These are phyloP conservation scores for Florisuga fusca DNA, from an alignment of 2,797 vertebrate species.

Conservation along the genomic window DNA sequence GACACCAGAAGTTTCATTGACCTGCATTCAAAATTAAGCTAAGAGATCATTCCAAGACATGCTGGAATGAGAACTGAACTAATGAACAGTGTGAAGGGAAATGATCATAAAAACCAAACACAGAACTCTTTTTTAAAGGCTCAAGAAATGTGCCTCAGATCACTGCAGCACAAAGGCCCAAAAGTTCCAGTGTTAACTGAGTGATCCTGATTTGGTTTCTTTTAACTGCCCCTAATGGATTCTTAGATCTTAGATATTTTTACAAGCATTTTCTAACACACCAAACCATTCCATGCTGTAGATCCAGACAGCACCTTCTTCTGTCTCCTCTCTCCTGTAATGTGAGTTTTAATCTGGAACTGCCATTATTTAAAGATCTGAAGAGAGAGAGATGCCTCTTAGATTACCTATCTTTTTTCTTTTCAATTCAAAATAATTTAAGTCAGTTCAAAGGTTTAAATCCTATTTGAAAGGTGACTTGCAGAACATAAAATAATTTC, in stretches of 20 bases:
- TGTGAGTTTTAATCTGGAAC: background rate
- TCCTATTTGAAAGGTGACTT: background rate
- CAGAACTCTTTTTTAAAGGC: background rate
- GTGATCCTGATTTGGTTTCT: background rate
- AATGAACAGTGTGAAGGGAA: background rate
- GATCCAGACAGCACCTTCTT: background rate
- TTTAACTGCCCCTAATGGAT: background rate
- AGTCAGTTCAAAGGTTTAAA: background rate
- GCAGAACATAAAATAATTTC: background rate
- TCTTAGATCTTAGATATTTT: background rate
- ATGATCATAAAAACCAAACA: background rate
- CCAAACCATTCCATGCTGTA: background rate
- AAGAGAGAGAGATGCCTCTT: background rate
- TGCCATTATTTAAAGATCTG: background rate
- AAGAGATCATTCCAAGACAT: background rate
- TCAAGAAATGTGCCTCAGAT: background rate
- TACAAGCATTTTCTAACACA: background rate
- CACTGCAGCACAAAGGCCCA: rapidly evolving
- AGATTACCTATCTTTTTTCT: background rate
- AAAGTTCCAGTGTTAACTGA: background rate
- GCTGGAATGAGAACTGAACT: background rate
- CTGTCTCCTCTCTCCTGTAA: background rate
- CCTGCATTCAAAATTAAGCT: background rate
- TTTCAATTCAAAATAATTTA: background rate
- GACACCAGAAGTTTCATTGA: background rate